Percentiles rank a stretch among this genome's conserved stretches.
These are phyloP conservation scores for Phragmatobia fuliginosa DNA, from an alignment of 2,888 invertebrate species.

Conservation along the genomic window DNA sequence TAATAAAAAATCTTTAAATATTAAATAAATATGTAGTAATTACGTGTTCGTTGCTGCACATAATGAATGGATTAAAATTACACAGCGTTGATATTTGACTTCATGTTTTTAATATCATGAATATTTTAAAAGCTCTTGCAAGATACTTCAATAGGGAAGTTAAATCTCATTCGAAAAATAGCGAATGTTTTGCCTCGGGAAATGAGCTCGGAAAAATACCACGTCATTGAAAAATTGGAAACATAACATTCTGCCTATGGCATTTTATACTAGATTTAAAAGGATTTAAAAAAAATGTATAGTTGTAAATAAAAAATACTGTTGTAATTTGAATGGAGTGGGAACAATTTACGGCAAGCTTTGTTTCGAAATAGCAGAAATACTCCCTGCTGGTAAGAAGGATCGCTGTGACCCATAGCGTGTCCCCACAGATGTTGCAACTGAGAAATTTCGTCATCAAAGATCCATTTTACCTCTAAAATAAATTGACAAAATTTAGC, in stretches of 20 bases:
- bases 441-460: not conserved
- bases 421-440: not conserved
- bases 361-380: not conserved
- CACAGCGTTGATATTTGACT: not conserved
- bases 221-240: conserved; percentile 10
- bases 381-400: not conserved
- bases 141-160: not conserved
- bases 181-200: conserved; percentile 4
- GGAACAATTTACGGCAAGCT: not conserved
- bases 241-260: conserved; percentile 25
- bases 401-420: not conserved
- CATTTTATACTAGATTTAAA: conserved; percentile 21
- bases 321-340: not conserved
- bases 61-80: conserved; percentile 7
- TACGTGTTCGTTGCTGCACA: conserved; percentile 35
- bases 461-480: not conserved
- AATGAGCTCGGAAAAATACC: conserved; percentile 13
- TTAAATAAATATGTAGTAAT: conserved; percentile 34
- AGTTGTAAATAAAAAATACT: conserved; percentile 10
- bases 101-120: conserved; percentile 9
- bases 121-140: conserved; percentile 8
- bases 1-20: conserved; percentile 27
- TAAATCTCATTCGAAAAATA: conserved; percentile 9
- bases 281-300: conserved; percentile 4
- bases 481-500: not conserved